These are phyloP conservation scores for Molorchus minor DNA, from an alignment of 2,888 invertebrate species.

Conservation along the genomic window DNA sequence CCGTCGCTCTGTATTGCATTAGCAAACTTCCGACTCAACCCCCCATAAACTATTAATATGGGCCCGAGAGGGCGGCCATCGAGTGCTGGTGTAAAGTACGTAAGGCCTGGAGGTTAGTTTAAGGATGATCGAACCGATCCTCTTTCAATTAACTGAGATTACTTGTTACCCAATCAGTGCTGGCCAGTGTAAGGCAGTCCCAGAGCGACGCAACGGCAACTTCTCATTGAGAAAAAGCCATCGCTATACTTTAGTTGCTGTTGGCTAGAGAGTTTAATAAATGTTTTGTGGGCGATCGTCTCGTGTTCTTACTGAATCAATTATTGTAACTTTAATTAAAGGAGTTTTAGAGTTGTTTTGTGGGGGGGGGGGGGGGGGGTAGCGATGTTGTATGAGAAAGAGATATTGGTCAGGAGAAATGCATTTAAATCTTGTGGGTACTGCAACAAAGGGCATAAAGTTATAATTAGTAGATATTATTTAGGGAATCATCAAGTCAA, in stretches of 20 bases:
- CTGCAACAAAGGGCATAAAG: too few relatives aligned
- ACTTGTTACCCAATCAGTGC: conserved; percentile 61
- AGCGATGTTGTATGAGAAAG: too few relatives aligned
- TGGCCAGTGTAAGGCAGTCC: conserved; percentile 52
- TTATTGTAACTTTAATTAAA: conserved; percentile 29
- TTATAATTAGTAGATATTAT: too few relatives aligned
- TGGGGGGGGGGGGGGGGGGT: too few relatives aligned
- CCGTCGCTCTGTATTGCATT: not conserved
- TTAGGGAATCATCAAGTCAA: too few relatives aligned
- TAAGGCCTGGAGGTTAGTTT: conserved; percentile 30
- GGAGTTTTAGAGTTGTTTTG: too few relatives aligned
- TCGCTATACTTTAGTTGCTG: conserved; percentile 5
- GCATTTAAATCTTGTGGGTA: too few relatives aligned
- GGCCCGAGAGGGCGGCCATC: conserved; percentile 1
- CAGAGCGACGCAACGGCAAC: conserved; percentile 53
- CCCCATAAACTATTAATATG: conserved; percentile 15
- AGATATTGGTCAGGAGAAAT: too few relatives aligned
- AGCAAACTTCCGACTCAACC: not conserved
- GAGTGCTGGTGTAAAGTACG: conserved; percentile 20
- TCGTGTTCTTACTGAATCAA: conserved; percentile 23
- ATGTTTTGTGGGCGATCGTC: conserved; percentile 23
- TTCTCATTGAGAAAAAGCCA: conserved; percentile 37
- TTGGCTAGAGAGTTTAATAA: conserved; percentile 17
- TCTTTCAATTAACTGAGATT: conserved; percentile 62
- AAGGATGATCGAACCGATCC: conserved; percentile 60